Evolutionary conservation across 2,888 invertebrate species (phyloP).

Genomic region (Resseliella maxima): DNA sequence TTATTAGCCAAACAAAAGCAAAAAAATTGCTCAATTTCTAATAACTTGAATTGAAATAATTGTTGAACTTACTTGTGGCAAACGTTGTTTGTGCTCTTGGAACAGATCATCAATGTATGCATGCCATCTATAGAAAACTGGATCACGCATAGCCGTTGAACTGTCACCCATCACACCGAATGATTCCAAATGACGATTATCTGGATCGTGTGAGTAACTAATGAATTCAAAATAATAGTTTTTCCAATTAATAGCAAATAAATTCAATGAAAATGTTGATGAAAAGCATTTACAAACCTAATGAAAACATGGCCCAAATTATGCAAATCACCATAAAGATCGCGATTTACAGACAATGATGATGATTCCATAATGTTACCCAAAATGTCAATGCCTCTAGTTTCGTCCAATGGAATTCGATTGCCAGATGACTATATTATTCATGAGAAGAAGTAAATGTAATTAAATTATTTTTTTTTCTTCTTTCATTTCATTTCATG

Average conservation of each 20-base stretch:
- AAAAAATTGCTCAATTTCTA: no score
- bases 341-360: slow-evolving; percentile 75
- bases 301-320: slow-evolving; percentile 79
- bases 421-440: slow-evolving; percentile 73
- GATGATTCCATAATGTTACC: slow-evolving; percentile 85
- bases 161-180: slow-evolving; percentile 87
- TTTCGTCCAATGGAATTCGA: slow-evolving; percentile 72
- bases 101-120: slow-evolving; percentile 83
- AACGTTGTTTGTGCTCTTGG: slow-evolving; percentile 77
- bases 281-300: no score
- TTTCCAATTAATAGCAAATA: slow-evolving; percentile 61
- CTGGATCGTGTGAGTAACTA: slow-evolving; percentile 83
- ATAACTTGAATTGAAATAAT: slow-evolving; percentile 60
- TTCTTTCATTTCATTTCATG: no score
- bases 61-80: slow-evolving; percentile 69
- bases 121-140: slow-evolving; percentile 88
- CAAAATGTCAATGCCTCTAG: slow-evolving; percentile 79
- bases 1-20: no score
- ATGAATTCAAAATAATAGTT: no score
- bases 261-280: no score
- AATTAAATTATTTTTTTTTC: no score
- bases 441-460: slow-evolving; percentile 58
- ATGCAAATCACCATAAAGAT: slow-evolving; percentile 83
- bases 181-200: slow-evolving; percentile 77
- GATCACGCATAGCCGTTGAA: slow-evolving; percentile 88